phyloP scores from a whole-genome alignment of 1,140 invertebrate genomes.

The Drosophila jambulina region DNA sequence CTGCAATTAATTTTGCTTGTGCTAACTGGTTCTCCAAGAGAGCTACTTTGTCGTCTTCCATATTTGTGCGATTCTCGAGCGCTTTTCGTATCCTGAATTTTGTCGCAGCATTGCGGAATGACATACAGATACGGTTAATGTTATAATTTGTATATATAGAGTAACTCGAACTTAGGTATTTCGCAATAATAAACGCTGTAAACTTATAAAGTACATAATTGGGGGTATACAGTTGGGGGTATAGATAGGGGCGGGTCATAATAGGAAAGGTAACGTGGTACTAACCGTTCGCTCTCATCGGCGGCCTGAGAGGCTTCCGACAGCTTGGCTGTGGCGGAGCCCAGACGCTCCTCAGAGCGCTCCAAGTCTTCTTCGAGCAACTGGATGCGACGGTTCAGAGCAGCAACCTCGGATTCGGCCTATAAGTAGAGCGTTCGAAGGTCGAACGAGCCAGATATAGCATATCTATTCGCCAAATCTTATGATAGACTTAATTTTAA shows the following conservation, averaged over 20 bases:
- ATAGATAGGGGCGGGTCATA: slow-evolving; percentile 16
- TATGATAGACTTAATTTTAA: slow-evolving; percentile 29
- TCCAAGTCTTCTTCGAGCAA: slow-evolving; percentile 99
- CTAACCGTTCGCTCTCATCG: slow-evolving; percentile 99
- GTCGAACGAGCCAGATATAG: slow-evolving; percentile 71
- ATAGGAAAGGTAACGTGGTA: slow-evolving; percentile 56
- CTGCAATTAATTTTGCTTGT: slow-evolving; percentile 98
- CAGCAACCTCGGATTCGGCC: slow-evolving; percentile 99
- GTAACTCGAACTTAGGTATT: slow-evolving; percentile 72
- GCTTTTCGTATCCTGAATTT: slow-evolving; percentile 97
- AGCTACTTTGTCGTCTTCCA: slow-evolving; percentile 98
- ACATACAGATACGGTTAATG: slow-evolving; percentile 37
- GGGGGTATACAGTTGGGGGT: slow-evolving; percentile 19
- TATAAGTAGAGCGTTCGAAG: slow-evolving; percentile 86
- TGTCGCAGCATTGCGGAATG: slow-evolving; percentile 37
- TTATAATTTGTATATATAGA: slow-evolving; percentile 40
- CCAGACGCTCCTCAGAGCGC: slow-evolving; percentile 98
- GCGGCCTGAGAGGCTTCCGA: slow-evolving; percentile 99
- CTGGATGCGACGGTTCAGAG: slow-evolving; percentile 99
- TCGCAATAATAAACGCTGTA: slow-evolving; percentile 48
- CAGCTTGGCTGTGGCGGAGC: slow-evolving; percentile 98
- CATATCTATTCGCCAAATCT: slow-evolving; percentile 27
- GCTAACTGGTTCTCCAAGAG: slow-evolving; percentile 97
- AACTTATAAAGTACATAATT: slow-evolving; percentile 58
- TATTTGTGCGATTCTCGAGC: slow-evolving; percentile 98